Conservation (phyloP, 2,888 invertebrate species). For the Idaea straminata region DNA sequence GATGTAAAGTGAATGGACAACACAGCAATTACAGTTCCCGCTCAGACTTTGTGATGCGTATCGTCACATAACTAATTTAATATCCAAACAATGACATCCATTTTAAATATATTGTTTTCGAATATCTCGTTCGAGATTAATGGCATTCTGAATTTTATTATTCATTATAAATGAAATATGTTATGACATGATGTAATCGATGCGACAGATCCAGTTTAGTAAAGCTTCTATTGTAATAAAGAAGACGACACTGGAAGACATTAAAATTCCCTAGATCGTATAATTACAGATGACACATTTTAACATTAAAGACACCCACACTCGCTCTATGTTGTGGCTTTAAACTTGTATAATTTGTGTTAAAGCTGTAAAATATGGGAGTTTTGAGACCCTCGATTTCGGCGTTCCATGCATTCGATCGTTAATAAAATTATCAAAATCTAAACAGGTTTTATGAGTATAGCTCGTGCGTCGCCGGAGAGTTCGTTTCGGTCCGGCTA, state of each 20-base stretch:
- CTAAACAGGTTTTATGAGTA: conserved; percentile 76
- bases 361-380: conserved; percentile 79
- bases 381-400: conserved; percentile 68
- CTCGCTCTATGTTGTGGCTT: conserved; percentile 72
- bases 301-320: conserved; percentile 77
- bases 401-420: conserved; percentile 71
- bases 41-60: conserved; percentile 64
- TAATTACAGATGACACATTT: conserved; percentile 80
- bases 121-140: conserved; percentile 33
- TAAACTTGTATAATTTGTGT: conserved; percentile 79
- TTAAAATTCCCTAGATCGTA: conserved; percentile 76
- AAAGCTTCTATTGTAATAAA: conserved; percentile 72
- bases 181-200: conserved; percentile 56
- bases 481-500: conserved; percentile 53
- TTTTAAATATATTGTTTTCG: conserved; percentile 36
- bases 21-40: conserved; percentile 67
- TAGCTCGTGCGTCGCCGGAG: conserved; percentile 68
- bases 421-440: conserved; percentile 81
- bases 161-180: conserved; percentile 57
- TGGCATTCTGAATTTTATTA: conserved; percentile 42
- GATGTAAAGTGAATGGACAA: conserved; percentile 75
- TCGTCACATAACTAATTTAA: conserved; percentile 66
- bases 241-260: conserved; percentile 74
- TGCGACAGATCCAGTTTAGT: conserved; percentile 62
- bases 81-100: conserved; percentile 45